These are phyloP conservation scores for Bothrops jararaca DNA, from an alignment of 2,113 vertebrate species.

Conservation along the genomic window DNA sequence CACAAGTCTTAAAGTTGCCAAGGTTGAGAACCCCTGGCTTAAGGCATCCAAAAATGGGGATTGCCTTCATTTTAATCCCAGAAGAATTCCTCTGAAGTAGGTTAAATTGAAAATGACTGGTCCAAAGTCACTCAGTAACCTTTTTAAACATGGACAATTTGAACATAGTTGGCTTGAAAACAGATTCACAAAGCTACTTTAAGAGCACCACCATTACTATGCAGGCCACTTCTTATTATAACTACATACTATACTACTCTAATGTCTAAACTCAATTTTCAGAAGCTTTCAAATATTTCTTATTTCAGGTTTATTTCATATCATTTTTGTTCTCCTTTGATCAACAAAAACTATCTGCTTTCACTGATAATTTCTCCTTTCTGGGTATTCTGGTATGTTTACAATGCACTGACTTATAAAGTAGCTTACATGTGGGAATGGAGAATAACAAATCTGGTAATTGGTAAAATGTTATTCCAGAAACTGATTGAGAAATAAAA, in stretches of 20 bases:
- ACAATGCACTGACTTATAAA: background rate
- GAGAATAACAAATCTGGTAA: background rate
- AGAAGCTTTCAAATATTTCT: background rate
- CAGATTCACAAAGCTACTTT: background rate
- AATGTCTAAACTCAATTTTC: background rate
- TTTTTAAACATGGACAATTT: background rate
- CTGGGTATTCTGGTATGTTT: background rate
- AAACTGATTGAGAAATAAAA: background rate
- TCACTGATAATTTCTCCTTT: background rate
- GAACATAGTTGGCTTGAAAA: background rate
- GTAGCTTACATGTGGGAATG: background rate
- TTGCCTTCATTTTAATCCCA: background rate
- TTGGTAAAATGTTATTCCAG: background rate
- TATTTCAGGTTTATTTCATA: background rate
- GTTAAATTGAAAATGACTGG: background rate
- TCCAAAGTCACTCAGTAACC: background rate
- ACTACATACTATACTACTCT: background rate
- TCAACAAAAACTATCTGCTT: background rate
- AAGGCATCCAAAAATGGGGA: background rate
- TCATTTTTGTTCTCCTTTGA: background rate
- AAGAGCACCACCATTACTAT: background rate
- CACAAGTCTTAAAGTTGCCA: no score
- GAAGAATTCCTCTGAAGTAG: background rate
- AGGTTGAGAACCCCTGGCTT: no score
- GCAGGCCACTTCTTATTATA: background rate